Evolutionary conservation across 2,888 invertebrate species (phyloP).

Genomic region (Oxytorus armatus): DNA sequence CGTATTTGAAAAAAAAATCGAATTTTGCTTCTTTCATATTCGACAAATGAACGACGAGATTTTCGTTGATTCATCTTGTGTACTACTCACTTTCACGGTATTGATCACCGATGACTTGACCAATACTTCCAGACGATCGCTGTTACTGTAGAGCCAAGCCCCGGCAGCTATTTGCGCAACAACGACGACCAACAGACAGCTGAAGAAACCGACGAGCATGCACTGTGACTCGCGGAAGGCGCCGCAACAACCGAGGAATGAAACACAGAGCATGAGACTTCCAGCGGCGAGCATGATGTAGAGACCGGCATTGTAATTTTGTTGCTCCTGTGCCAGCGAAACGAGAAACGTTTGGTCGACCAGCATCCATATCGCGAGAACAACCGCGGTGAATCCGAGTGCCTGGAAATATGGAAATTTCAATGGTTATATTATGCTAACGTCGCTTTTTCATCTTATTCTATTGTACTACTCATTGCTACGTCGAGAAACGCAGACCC

Average conservation of each 20-base stretch:
- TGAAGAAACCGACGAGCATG: conserved; percentile 92
- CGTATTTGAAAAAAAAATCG: too few species aligned
- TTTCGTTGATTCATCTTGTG: background rate
- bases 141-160: conserved; percentile 91
- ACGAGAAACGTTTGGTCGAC: conserved; percentile 91
- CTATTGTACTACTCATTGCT: background rate
- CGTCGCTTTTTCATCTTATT: background rate
- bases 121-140: conserved; percentile 88
- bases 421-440: conserved; percentile 40
- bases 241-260: conserved; percentile 94
- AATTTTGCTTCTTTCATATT: too few species aligned
- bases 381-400: conserved; percentile 89
- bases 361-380: conserved; percentile 91
- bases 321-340: conserved; percentile 88
- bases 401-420: conserved; percentile 85
- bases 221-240: conserved; percentile 92
- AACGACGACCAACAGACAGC: conserved; percentile 90
- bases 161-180: conserved; percentile 92
- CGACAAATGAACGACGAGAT: background rate
- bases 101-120: conserved; percentile 85
- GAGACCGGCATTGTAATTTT: conserved; percentile 88
- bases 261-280: conserved; percentile 89
- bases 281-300: conserved; percentile 91
- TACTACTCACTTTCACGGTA: conserved; percentile 79
- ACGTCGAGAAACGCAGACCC: background rate